Base-by-base conservation (phyloP, 2,888 invertebrate genomes). In the Eilema caniola region DNA sequence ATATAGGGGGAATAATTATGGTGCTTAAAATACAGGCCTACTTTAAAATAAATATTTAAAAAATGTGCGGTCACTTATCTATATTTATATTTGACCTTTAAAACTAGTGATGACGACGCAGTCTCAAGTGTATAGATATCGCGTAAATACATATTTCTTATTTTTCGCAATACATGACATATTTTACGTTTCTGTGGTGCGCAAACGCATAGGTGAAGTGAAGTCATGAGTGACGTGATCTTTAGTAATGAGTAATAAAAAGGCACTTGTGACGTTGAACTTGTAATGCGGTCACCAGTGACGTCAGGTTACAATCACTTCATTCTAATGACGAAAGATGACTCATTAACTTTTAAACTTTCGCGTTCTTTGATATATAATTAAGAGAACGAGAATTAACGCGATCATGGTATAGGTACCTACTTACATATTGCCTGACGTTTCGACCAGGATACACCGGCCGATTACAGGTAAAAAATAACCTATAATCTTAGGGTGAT, bases 191-290 rank as follows among this genome's bases (percentile, higher is more conserved):
- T 53, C 53, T 53, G n/a, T n/a, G n/a, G n/a, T 20, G 41, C 62
- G 62, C 37, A 8, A 10, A 23, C 16, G 37, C 24, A 62, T 62
- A 20, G n/a, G 24, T 41, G 62, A 16, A 24, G 24, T 41, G 62
- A 10, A 24, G 41, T 62, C 24, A 20, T 53, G 41, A 25, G 60
- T 37, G 24, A 31, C 28, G 5, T 7, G 60, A 56, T 31, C 10
- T 67, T 76, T 10, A 41, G 25, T 14, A 23, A 53, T 65, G 53
- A 65, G 56, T 65, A 56, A 65, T 56, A 56, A 56, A 65, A n/a
- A n/a, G n/a, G n/a, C 31, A 56, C 62, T 37, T n/a, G 23, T 23
- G 64, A 28, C 23, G 64, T 56, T 53, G 53, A 64, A 8, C n/a
- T 23, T 53, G n/a, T 65, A 23, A 31, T 56, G 31, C 41, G 12